Conservation (phyloP, 2,888 invertebrate genomes). For the Euzetes globulus region DNA sequence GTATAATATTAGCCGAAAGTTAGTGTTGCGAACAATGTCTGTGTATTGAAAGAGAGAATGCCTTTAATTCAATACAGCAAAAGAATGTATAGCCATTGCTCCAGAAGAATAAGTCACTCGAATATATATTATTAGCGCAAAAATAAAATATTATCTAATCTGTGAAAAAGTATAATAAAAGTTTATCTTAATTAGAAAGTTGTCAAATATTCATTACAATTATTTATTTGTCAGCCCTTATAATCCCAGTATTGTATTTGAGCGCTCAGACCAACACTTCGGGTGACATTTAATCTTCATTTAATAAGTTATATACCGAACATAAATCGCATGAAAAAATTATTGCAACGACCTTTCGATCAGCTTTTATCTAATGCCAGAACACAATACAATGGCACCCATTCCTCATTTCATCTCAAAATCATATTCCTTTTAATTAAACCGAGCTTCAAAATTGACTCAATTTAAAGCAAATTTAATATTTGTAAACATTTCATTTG, state of each 20-base stretch:
- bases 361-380: not conserved
- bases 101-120: not conserved
- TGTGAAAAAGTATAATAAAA: slow-evolving; percentile 11
- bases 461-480: too few species aligned
- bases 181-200: slow-evolving; percentile 12
- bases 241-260: not conserved
- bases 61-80: not conserved
- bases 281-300: slow-evolving; percentile 7
- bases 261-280: not conserved
- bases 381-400: too few species aligned
- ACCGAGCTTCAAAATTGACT: too few species aligned
- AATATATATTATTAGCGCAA: not conserved
- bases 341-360: not conserved
- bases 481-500: too few species aligned
- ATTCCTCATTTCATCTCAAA: too few species aligned
- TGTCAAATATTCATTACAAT: slow-evolving; percentile 20
- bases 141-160: slow-evolving; percentile 1
- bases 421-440: too few species aligned
- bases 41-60: not conserved
- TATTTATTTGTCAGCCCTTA: not conserved
- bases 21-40: not conserved
- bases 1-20: slow-evolving; percentile 1
- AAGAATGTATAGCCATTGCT: not conserved
- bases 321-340: slow-evolving; percentile 7
- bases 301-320: not conserved